Conservation (phyloP, 1,140 invertebrate species). For the Cyclina sinensis region DNA sequence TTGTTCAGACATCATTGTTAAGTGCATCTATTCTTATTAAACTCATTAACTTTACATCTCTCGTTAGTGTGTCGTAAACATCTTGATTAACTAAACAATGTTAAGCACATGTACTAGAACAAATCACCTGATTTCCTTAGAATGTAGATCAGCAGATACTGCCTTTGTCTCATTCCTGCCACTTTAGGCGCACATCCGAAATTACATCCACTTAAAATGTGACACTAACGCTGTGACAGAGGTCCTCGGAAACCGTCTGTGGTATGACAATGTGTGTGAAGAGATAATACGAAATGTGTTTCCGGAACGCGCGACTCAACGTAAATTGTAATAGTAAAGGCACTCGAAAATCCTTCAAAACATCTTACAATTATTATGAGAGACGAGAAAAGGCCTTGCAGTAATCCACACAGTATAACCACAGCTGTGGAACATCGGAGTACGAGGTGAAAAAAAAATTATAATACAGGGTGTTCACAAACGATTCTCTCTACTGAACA, state of each 20-base stretch:
- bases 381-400: background rate
- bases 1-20: too few relatives aligned
- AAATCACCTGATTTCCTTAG: slow-evolving; percentile 6
- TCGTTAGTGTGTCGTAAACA: slow-evolving; percentile 7
- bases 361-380: background rate
- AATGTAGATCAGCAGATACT: background rate
- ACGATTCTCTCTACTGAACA: background rate
- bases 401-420: background rate
- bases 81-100: background rate
- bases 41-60: background rate
- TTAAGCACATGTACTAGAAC: background rate
- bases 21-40: too few relatives aligned
- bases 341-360: slow-evolving; percentile 11
- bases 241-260: slow-evolving; percentile 7
- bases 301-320: background rate
- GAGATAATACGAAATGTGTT: slow-evolving; percentile 33
- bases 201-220: background rate
- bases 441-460: background rate
- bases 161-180: slow-evolving; percentile 23
- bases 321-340: background rate
- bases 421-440: slow-evolving; percentile 8
- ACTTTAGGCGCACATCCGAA: background rate
- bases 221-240: background rate
- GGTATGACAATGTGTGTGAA: background rate
- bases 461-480: background rate